phyloP scores from a whole-genome alignment of 1,140 invertebrate genomes.

The Rhopalosiphum padi region DNA sequence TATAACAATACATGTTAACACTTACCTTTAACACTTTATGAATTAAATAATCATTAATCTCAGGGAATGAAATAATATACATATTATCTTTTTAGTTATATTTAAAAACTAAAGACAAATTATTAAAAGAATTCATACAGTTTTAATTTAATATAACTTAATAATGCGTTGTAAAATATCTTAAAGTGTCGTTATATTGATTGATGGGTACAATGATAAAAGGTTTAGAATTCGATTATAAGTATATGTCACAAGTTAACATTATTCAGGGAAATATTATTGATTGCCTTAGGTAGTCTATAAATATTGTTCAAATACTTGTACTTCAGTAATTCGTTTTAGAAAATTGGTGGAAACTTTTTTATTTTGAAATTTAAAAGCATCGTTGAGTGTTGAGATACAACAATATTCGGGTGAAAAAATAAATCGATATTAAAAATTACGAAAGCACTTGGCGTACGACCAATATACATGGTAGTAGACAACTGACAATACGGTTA shows the following conservation, averaged over 20 bases:
- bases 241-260: not conserved
- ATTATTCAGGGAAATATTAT: not conserved
- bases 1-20: too few species aligned
- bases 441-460: not conserved
- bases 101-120: too few species aligned
- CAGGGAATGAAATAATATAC: not conserved
- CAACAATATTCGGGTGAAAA: not conserved
- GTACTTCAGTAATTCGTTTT: not conserved
- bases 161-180: not conserved
- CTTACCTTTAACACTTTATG: too few species aligned
- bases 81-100: not conserved
- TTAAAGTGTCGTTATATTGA: not conserved
- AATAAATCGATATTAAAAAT: not conserved
- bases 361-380: not conserved
- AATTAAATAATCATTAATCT: not conserved
- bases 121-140: not conserved
- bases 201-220: not conserved
- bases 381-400: not conserved
- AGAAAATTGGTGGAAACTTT: not conserved
- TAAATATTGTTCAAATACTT: not conserved
- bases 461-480: not conserved
- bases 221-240: not conserved
- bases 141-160: not conserved
- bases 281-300: not conserved
- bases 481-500: not conserved